Evolutionary conservation across 2,888 invertebrate genomes (phyloP).

Genomic region (Drosophila meridiana): DNA sequence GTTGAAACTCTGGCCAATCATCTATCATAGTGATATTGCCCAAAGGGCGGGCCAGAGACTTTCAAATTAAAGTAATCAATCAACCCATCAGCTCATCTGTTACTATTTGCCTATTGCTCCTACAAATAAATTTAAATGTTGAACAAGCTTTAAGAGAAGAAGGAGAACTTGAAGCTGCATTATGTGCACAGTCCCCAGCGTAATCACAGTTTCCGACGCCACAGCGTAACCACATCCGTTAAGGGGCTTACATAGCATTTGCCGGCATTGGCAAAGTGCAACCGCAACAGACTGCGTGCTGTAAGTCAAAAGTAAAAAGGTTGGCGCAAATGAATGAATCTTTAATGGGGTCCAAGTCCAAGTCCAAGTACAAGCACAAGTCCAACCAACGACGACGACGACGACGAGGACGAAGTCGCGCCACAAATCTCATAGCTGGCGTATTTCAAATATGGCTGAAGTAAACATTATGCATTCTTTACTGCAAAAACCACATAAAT

Average conservation of each 20-base stretch:
- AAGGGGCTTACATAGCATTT: constrained; percentile 57
- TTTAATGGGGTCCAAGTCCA: constrained; percentile 66
- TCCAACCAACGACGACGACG: constrained; percentile 10
- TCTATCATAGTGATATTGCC: constrained; percentile 56
- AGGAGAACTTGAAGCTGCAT: constrained; percentile 13
- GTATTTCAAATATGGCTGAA: constrained; percentile 67
- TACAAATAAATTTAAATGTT: constrained; percentile 10
- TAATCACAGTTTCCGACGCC: constrained; percentile 26
- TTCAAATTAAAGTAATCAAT: constrained; percentile 71
- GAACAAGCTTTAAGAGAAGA: constrained; percentile 12
- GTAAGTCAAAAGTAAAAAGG: constrained; percentile 37
- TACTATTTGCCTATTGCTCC: not conserved
- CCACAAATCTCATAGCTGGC: constrained; percentile 70
- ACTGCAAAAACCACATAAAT: constrained; percentile 79
- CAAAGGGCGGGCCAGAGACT: constrained; percentile 20
- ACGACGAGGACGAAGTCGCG: constrained; percentile 39
- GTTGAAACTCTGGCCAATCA: constrained; percentile 33
- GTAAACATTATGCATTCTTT: constrained; percentile 77
- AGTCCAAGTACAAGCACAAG: constrained; percentile 17
- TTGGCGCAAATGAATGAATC: constrained; percentile 70
- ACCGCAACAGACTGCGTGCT: constrained; percentile 58
- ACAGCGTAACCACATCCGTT: constrained; percentile 58
- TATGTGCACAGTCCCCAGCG: constrained; percentile 3
- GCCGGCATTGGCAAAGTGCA: constrained; percentile 50
- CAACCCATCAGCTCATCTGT: constrained; percentile 44